Evolutionary conservation across 2,888 invertebrate genomes (phyloP), one percentile per base, ranked within the genome.

Genomic region (Ophraella communa): DNA sequence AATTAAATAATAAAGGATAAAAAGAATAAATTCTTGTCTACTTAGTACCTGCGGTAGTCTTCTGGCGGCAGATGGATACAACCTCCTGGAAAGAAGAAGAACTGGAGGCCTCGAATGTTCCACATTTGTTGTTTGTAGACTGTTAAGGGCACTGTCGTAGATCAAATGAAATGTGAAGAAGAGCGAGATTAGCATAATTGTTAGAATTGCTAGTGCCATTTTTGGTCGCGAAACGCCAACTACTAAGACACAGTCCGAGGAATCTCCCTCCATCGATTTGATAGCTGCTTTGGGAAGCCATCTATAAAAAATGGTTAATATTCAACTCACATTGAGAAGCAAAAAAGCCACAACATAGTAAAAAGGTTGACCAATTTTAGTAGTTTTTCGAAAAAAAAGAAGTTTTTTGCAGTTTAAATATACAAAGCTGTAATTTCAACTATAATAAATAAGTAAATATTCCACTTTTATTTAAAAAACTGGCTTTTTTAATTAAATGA

Each of bases 91-190:
- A n/a, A 82, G 73, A 21, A 81, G 73, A 21, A 84, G 79, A 24
- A 84, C 73, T 3, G 83, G 84, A 71, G 75, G 71, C 49, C 68
- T 52, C n/a, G 56, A 35, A 82, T 74, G 71, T 47, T 82, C 82
- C 14, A 78, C 80, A 23, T 64, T 66, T 58, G 80, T 81, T 11
- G 83, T 83, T 83, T 92, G 91, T 74, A 93, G 87, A 77, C 91
- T 92, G 83, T 91, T 92, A 55, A 93, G 87, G 59, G 93, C 93
- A 80, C 92, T 92, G 84, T 93, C 93, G 85, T 93, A 93, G 65
- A 93, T 87, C 77, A 93, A 89, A 80, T 93, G 93, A 84, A 93
- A 92, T 74, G 93, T 93, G 79, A 93, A 88, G 83, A 93, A 93
- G 73, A 93, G 86, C 35, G 93, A 93, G 71, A 93, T 85, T 73